Evolutionary conservation across 2,797 vertebrate genomes (phyloP).

Genomic region (Astyanax mexicanus): DNA sequence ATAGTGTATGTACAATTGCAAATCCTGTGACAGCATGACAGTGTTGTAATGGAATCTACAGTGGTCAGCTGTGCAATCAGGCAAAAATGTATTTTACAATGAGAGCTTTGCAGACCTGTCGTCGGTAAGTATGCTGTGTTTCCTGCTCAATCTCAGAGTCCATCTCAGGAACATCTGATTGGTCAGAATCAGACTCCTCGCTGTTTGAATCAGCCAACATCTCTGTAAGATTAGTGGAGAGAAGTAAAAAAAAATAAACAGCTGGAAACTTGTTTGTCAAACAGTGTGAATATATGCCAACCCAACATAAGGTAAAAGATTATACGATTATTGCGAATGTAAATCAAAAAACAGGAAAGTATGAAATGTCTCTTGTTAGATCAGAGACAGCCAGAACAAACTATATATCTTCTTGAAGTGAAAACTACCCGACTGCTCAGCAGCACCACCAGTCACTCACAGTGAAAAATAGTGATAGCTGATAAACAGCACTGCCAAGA

Average conservation of each 20-base stretch:
- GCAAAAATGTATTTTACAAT: background rate
- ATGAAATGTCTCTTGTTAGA: slow-evolving; percentile 37
- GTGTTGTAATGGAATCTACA: no score
- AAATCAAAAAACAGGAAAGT: slow-evolving; percentile 24
- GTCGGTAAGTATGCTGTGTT: slow-evolving; percentile 93
- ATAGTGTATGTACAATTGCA: no score
- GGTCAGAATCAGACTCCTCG: slow-evolving; percentile 97
- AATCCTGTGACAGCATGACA: background rate
- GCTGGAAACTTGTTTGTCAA: background rate
- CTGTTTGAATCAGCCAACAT: slow-evolving; percentile 94
- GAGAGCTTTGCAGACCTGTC: slow-evolving; percentile 82
- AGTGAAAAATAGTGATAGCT: slow-evolving; percentile 72
- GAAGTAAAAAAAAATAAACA: background rate
- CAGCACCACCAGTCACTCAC: slow-evolving; percentile 64
- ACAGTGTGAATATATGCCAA: background rate
- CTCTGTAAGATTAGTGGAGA: slow-evolving; percentile 77
- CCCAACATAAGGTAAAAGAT: background rate
- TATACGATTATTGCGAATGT: background rate
- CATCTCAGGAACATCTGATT: slow-evolving; percentile 98
- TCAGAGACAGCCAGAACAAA: slow-evolving; percentile 6
- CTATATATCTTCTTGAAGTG: slow-evolving; percentile 12
- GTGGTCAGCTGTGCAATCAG: no score
- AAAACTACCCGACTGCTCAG: slow-evolving; percentile 35
- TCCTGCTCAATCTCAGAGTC: slow-evolving; percentile 99
- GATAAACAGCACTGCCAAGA: slow-evolving; percentile 68